A percentile compares a stretch with the other conserved stretches of the same genome.
Conservation (phyloP, 2,113 vertebrate genomes). For the Oryzias woworae region DNA sequence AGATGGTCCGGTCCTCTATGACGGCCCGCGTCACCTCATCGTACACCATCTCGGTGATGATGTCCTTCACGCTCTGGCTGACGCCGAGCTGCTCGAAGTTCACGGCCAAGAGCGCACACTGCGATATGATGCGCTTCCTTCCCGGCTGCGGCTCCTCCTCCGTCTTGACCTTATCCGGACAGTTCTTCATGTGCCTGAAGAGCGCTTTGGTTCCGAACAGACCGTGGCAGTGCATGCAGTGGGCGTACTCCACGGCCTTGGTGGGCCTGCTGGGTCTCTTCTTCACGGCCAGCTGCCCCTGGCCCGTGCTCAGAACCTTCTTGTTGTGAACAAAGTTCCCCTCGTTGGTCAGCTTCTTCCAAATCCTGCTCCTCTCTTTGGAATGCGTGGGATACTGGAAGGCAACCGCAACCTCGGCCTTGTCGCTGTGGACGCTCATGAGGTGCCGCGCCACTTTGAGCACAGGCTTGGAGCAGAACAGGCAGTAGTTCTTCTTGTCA, state of each 20-base stretch:
- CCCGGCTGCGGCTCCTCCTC: neutral
- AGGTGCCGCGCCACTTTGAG: conserved; percentile 57
- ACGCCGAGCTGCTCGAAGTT: conserved; percentile 24
- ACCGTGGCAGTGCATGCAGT: conserved; percentile 56
- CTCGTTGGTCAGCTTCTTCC: conserved; percentile 51
- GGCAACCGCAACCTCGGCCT: conserved; percentile 43
- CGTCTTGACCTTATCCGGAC: conserved; percentile 26
- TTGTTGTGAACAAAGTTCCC: conserved; percentile 67
- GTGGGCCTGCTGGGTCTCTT: conserved; percentile 3
- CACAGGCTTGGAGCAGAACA: conserved; percentile 40
- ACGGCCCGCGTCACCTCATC: conserved; percentile 45
- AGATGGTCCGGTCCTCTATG: conserved; percentile 40
- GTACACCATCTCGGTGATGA: conserved; percentile 50
- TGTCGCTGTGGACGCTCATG: conserved; percentile 41
- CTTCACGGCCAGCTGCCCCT: conserved; percentile 40
- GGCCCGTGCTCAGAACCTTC: conserved; percentile 40
- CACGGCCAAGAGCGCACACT: conserved; percentile 20
- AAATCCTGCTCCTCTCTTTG: conserved; percentile 51
- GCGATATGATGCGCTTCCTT: neutral
- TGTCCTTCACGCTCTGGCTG: conserved; percentile 16
- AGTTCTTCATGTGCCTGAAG: conserved; percentile 35
- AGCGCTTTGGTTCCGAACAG: conserved; percentile 24
- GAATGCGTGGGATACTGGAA: conserved; percentile 51
- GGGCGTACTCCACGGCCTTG: conserved; percentile 47
- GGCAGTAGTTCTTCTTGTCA: conserved; percentile 51